Evolutionary conservation across 2,888 invertebrate species (phyloP).

Genomic region (Acleris literana): DNA sequence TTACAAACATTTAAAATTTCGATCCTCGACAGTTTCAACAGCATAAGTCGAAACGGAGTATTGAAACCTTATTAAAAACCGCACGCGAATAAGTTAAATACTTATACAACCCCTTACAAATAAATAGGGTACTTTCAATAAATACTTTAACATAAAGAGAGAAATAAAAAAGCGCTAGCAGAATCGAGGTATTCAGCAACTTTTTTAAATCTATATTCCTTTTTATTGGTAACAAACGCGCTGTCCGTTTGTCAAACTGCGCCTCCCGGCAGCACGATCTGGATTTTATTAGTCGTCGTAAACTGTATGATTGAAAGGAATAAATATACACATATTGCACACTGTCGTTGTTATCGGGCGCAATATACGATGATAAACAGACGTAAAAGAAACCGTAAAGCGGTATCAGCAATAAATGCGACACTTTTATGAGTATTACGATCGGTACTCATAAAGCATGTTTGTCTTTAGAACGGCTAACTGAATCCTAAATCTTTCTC

Average conservation of each 20-base stretch:
- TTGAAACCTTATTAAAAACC: no score
- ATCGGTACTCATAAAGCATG: slow-evolving; percentile 27
- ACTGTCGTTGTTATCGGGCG: slow-evolving; percentile 42
- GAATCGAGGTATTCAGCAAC: no score
- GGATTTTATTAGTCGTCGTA: slow-evolving; percentile 45
- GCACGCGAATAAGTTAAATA: no score
- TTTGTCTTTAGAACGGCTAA: slow-evolving; percentile 15
- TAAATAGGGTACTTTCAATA: no score
- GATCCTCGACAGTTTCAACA: no score
- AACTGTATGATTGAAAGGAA: slow-evolving; percentile 40
- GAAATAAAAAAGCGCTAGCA: no score
- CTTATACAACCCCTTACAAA: no score
- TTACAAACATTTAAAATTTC: no score
- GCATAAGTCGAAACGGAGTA: no score
- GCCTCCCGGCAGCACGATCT: slow-evolving; percentile 18
- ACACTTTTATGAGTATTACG: slow-evolving; percentile 43
- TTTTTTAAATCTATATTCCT: no score
- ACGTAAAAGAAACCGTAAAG: slow-evolving; percentile 50
- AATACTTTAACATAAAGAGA: no score
- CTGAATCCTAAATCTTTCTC: not conserved
- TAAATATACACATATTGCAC: slow-evolving; percentile 44
- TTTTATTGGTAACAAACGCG: not conserved
- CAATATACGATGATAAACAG: slow-evolving; percentile 47
- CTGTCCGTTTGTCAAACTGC: not conserved
- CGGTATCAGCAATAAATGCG: slow-evolving; percentile 47